phyloP scores from a whole-genome alignment of 1,140 invertebrate species.

The Brachionus koreanus region DNA sequence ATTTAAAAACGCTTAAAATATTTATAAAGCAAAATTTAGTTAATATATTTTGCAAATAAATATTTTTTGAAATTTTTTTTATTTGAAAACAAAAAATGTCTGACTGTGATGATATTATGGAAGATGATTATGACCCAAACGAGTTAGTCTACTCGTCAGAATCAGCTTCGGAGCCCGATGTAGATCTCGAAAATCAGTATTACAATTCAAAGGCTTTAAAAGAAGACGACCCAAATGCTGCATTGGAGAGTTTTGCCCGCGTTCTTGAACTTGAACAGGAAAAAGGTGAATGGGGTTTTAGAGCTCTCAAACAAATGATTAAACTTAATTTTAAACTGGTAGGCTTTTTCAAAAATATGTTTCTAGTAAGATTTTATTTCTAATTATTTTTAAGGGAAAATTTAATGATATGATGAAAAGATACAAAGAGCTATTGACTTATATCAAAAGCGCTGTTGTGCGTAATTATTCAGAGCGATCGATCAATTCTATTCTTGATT shows the following conservation, averaged over 20 bases:
- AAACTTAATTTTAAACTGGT: constrained; percentile 98
- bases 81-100: constrained; percentile 29
- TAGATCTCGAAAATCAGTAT: constrained; percentile 91
- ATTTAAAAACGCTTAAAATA: not conserved
- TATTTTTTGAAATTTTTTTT: not conserved
- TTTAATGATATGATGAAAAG: constrained; percentile 33
- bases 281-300: constrained; percentile 99
- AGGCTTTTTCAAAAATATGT: constrained; percentile 60
- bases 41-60: not conserved
- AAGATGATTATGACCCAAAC: constrained; percentile 42
- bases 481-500: constrained; percentile 98
- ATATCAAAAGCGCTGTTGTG: constrained; percentile 75
- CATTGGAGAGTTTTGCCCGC: constrained; percentile 89
- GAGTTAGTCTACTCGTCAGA: constrained; percentile 42
- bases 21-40: constrained; percentile 20
- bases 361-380: not conserved
- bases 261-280: constrained; percentile 62
- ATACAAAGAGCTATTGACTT: constrained; percentile 36
- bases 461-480: constrained; percentile 99
- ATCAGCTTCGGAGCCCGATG: constrained; percentile 44
- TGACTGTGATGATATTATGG: constrained; percentile 42
- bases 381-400: not conserved
- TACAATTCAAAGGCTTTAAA: constrained; percentile 98
- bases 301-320: constrained; percentile 99
- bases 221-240: constrained; percentile 87